Conservation (phyloP, 1,140 invertebrate species). For the Pollicipes pollicipes region DNA sequence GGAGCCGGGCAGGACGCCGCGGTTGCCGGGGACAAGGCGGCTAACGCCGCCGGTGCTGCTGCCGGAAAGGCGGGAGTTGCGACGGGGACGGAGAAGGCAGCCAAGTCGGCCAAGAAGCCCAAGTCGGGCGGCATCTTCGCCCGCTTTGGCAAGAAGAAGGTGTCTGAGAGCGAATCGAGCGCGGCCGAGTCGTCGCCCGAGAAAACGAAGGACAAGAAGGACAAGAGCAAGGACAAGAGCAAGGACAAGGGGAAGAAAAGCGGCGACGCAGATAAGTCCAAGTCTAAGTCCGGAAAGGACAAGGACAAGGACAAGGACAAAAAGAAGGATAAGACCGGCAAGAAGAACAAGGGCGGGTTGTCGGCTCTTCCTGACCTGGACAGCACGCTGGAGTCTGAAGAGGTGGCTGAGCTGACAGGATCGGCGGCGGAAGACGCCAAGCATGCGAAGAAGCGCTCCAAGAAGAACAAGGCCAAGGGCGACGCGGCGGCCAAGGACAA, state of each 20-base stretch:
- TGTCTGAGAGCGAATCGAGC: constrained; percentile 16
- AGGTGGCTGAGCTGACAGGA: constrained; percentile 15
- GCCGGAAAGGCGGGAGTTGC: constrained; percentile 5
- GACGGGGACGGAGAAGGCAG: constrained; percentile 12
- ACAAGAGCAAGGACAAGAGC: constrained; percentile 17
- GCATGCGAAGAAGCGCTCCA: constrained; percentile 13
- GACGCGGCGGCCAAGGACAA: constrained; percentile 9
- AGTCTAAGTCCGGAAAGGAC: too few species aligned
- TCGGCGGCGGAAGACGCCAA: constrained; percentile 15
- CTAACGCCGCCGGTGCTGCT: not conserved
- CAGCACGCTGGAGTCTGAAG: constrained; percentile 10
- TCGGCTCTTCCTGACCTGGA: not conserved
- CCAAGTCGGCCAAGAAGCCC: constrained; percentile 15
- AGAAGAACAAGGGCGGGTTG: not conserved
- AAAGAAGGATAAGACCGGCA: not conserved
- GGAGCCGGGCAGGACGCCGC: not conserved
- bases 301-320: not conserved
- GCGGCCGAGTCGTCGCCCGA: constrained; percentile 8
- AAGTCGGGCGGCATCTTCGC: not conserved
- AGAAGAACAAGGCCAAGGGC: constrained; percentile 6
- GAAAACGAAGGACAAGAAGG: constrained; percentile 14
- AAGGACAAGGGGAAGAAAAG: constrained; percentile 19
- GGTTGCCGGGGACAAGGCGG: constrained; percentile 8
- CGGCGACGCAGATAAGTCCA: too few species aligned
- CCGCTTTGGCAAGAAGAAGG: constrained; percentile 15